Evolutionary conservation across 2,888 invertebrate species (phyloP).

Genomic region (Drosophila barbarae): DNA sequence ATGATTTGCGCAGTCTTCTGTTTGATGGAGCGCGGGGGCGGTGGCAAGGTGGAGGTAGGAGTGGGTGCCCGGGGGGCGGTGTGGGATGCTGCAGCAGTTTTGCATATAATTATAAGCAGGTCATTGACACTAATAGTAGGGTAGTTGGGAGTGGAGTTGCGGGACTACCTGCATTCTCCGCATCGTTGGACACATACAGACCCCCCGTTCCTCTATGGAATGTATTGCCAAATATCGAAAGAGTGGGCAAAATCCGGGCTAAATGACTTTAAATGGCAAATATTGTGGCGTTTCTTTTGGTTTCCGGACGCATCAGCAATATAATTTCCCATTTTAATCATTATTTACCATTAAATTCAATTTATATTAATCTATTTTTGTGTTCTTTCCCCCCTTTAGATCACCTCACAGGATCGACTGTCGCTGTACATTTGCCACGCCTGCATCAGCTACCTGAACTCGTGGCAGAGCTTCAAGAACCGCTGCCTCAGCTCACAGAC

Average conservation of each 20-base stretch:
- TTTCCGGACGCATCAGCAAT: neutral
- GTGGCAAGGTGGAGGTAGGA: conserved; percentile 10
- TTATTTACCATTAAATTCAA: neutral
- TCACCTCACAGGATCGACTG: conserved; percentile 76
- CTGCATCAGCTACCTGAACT: conserved; percentile 80
- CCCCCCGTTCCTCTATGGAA: neutral
- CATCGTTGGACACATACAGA: conserved; percentile 21
- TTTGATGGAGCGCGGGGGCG: conserved; percentile 4
- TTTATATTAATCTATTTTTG: neutral
- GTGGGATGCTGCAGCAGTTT: conserved; percentile 49
- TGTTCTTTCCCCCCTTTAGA: conserved; percentile 59
- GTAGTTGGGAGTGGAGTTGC: conserved; percentile 24
- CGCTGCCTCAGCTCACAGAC: conserved; percentile 78
- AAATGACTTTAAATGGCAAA: neutral
- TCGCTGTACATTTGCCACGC: conserved; percentile 79
- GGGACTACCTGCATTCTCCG: conserved; percentile 34
- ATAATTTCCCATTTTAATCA: neutral
- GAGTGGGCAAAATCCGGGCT: conserved; percentile 1
- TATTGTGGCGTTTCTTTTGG: neutral
- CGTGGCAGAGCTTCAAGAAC: conserved; percentile 80
- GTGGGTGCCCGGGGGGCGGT: conserved; percentile 18
- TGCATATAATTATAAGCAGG: conserved; percentile 73
- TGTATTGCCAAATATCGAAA: neutral
- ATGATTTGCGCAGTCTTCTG: conserved; percentile 51
- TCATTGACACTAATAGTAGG: conserved; percentile 63